A percentile compares a stretch with the other conserved stretches of the same genome.
Conservation (phyloP, 1,140 invertebrate genomes). For the Saccostrea cuccullata region DNA sequence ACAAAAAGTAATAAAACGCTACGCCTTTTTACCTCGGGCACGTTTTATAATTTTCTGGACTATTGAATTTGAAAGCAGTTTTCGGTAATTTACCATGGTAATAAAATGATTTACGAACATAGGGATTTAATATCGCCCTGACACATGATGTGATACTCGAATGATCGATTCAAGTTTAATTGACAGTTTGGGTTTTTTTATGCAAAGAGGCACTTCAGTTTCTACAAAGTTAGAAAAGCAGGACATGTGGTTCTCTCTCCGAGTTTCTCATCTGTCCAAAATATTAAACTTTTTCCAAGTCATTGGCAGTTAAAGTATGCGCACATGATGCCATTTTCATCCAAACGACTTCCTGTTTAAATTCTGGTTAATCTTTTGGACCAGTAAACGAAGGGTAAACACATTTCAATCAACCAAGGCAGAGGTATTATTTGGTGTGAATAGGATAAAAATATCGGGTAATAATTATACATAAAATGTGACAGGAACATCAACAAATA, state of each 20-base stretch:
- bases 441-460: slow-evolving; percentile 13
- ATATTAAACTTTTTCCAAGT: slow-evolving; percentile 14
- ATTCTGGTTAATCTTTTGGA: slow-evolving; percentile 14
- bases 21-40: slow-evolving; percentile 38
- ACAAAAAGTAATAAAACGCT: slow-evolving; percentile 36
- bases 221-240: not conserved
- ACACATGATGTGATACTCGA: slow-evolving; percentile 46
- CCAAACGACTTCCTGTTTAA: slow-evolving; percentile 34
- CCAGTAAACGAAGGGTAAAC: slow-evolving; percentile 10
- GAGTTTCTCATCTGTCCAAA: slow-evolving; percentile 37
- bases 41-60: slow-evolving; percentile 52
- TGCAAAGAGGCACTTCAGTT: slow-evolving; percentile 49
- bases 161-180: slow-evolving; percentile 56
- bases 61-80: slow-evolving; percentile 54
- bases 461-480: slow-evolving; percentile 16
- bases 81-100: slow-evolving; percentile 53
- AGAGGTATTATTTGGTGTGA: slow-evolving; percentile 23
- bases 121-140: slow-evolving; percentile 46
- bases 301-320: slow-evolving; percentile 20
- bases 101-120: slow-evolving; percentile 57
- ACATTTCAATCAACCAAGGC: not conserved
- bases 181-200: slow-evolving; percentile 50
- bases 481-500: not conserved
- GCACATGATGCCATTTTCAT: slow-evolving; percentile 35
- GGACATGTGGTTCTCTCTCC: slow-evolving; percentile 29